Base-by-base conservation (phyloP, 2,888 invertebrate species). In the Dryomyza anilis region DNA sequence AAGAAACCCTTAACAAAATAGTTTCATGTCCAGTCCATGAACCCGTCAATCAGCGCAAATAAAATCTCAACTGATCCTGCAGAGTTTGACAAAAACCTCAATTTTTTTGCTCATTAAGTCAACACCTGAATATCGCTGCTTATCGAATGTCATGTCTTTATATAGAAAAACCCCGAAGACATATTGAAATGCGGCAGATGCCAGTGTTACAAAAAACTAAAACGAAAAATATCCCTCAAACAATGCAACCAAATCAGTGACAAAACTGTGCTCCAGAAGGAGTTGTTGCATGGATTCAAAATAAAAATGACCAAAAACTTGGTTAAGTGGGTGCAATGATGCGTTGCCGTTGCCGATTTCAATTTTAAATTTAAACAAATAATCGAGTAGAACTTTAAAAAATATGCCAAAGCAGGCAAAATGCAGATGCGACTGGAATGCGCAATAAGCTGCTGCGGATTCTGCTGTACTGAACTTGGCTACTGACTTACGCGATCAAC, bases 41-140 rank as follows among this genome's bases (percentile, higher is more conserved):
- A 65, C 61, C 61, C 55, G 65, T 65, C 65, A 65, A 65, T 65
- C 65, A 65, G 29, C 21, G 30, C 50, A 36, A 23, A 43, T 25
- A 61, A 65, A 65, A 48, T 19, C 12, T 29, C 36, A 30, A 60
- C 19, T 19, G 36, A 60, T 33, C 52, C 16, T 55, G 29, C 53
- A 55, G 25, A 36, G 56, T 10, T 43, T 16, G 8, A 53, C 39
- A 53, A 52, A 61, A 61, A 52, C 14, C 21, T n/a, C 39, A 27
- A 27, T 12, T 29, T 57, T 63, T 27, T 29, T 56, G 46, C 56
- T 60, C 61, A 65, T 61, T 65, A 61, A 61, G 61, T 55, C 57
- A 61, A 61, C 59, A 56, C 57, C 61, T 65, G 50, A 61, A 53
- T 27, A 60, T 60, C 48, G 33, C 19, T 8, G 30, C 36, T n/a